Percentiles rank a stretch among this genome's conserved stretches.
phyloP scores from a whole-genome alignment of 1,140 invertebrate genomes.

The Acromyrmex echinatior region DNA sequence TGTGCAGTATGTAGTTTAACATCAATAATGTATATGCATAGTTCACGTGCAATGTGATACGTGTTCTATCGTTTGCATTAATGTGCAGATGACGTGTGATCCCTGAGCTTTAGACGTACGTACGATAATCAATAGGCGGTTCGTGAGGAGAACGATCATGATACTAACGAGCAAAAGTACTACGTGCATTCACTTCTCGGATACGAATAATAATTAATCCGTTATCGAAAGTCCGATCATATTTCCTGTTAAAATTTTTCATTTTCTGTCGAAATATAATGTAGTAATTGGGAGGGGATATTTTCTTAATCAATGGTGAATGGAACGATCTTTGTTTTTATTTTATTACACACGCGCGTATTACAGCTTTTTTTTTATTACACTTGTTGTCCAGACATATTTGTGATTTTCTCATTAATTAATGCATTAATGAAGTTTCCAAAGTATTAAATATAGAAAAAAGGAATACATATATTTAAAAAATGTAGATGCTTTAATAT shows the following conservation, averaged over 20 bases:
- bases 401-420: constrained; percentile 7
- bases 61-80: constrained; percentile 57
- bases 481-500: not conserved
- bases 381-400: not conserved
- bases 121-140: constrained; percentile 51
- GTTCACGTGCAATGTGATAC: constrained; percentile 19
- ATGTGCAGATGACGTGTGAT: constrained; percentile 61
- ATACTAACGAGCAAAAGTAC: constrained; percentile 62
- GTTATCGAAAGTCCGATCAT: constrained; percentile 37
- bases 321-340: not conserved
- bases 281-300: not conserved
- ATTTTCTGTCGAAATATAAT: constrained; percentile 19
- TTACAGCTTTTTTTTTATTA: not conserved
- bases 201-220: constrained; percentile 59
- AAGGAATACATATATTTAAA: not conserved
- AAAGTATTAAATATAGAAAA: not conserved
- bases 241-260: constrained; percentile 39
- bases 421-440: not conserved
- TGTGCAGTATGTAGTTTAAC: not conserved
- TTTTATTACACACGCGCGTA: not conserved
- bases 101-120: constrained; percentile 42
- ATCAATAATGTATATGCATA: constrained; percentile 19
- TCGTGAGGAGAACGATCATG: constrained; percentile 47
- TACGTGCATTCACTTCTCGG: constrained; percentile 38
- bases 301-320: not conserved